These are phyloP conservation scores for Chironex yamaguchii DNA, from an alignment of 30 jellyfish, hydroid and myxozoan species.

Conservation along the genomic window DNA sequence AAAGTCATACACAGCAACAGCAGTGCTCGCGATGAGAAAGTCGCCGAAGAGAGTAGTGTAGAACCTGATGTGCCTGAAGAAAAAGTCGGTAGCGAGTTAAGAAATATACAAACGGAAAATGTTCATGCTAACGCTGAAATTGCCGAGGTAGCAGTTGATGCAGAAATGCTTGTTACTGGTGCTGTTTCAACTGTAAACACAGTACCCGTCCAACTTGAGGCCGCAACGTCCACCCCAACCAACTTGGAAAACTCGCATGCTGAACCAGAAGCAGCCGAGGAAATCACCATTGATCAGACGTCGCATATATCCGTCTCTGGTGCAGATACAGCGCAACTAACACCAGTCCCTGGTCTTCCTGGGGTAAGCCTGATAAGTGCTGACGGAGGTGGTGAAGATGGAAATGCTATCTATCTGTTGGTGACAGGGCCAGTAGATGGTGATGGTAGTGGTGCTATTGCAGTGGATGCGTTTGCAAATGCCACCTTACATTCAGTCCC, in stretches of 20 bases:
- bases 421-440: conserved; percentile 87
- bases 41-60: neutral
- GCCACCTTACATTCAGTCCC: conserved; percentile 81
- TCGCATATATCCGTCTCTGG: conserved; percentile 65
- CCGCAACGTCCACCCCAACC: neutral
- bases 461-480: conserved; percentile 76
- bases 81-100: neutral
- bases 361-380: conserved; percentile 80
- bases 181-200: neutral
- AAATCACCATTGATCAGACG: conserved; percentile 37
- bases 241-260: conserved; percentile 30
- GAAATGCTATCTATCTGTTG: conserved; percentile 72
- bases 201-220: neutral
- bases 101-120: too few relatives aligned
- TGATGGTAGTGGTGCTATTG: conserved; percentile 71
- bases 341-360: conserved; percentile 64
- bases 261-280: conserved; percentile 43
- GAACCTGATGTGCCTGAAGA: neutral
- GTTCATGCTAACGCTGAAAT: neutral
- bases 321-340: conserved; percentile 54
- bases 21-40: neutral
- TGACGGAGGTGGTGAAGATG: conserved; percentile 76
- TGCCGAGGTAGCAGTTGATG: neutral
- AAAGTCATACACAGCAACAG: neutral
- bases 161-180: neutral